phyloP scores from a whole-genome alignment of 2,797 vertebrate species.

The Clarias laeviceps region DNA sequence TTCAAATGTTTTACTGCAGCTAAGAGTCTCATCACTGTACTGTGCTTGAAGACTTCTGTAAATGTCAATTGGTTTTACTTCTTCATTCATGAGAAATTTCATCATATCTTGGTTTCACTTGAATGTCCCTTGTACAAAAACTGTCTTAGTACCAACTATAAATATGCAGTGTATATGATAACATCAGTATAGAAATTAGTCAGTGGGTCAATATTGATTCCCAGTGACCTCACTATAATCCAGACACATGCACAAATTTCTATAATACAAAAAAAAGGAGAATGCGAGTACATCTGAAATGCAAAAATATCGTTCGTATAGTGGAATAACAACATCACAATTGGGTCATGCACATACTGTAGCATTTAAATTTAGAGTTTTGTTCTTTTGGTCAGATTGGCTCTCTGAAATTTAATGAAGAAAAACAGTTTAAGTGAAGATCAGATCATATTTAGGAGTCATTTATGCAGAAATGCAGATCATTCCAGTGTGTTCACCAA shows the following conservation, averaged over 20 bases:
- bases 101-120: too few relatives aligned
- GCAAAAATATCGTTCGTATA: not conserved
- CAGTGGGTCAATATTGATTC: not conserved
- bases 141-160: not conserved
- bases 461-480: constrained; percentile 26
- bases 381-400: not conserved
- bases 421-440: not conserved
- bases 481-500: constrained; percentile 2
- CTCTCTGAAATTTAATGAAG: not conserved
- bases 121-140: not conserved
- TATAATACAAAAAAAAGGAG: not conserved
- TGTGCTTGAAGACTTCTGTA: too few relatives aligned
- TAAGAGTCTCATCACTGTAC: too few relatives aligned
- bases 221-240: not conserved
- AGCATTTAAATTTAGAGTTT: not conserved
- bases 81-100: too few relatives aligned
- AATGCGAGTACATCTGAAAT: too few relatives aligned
- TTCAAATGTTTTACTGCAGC: too few relatives aligned
- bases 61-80: too few relatives aligned
- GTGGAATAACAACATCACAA: not conserved
- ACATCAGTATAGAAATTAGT: not conserved
- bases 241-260: not conserved
- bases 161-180: not conserved
- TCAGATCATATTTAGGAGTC: constrained; percentile 18
- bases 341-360: not conserved